Evolutionary conservation across 2,888 invertebrate genomes (phyloP), one percentile per base, ranked within the genome.

Genomic region (Caenorhabditis japonica): DNA sequence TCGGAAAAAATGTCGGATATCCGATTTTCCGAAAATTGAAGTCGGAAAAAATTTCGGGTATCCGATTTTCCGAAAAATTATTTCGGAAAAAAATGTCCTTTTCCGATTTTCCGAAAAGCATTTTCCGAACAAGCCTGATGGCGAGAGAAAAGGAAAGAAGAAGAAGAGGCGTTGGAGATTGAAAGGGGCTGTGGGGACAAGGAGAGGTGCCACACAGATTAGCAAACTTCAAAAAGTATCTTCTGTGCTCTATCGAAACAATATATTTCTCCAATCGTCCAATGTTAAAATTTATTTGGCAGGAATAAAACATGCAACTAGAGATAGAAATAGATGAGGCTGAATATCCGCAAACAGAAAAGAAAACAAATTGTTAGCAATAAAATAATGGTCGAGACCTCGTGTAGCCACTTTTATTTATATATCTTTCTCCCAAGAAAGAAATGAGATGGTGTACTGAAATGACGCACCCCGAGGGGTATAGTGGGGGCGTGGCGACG

Each of bases 131-230:
- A n/a, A n/a, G n/a, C n/a, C n/a, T n/a, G n/a, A n/a, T n/a, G n/a
- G n/a, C 17, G 52, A 59, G 47, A 17, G 30, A 46, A 49, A 43
- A 41, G 51, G 27, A 27, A 56, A 34, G 33, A 25, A 43, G 70
- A 23, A 13, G n/a, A 36, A 46, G 27, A 44, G 43, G 5, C 30
- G 51, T 25, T 15, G 41, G n/a, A 34, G 38, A 10, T n/a, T 30
- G 44, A 23, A 52, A 47, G 51, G 13, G 12, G 44, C 21, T 5
- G 19, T 19, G 15, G 15, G 10, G 44, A 44, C 3, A 19, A 12
- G 12, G 21, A 15, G 21, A 44, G 21, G 36, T n/a, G n/a, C n/a
- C n/a, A 21, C 5, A 36, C 19, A 4, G 36, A 34, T 25, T 25
- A 47, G 10, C 27, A n/a, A 51, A 17, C 27, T 30, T 23, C 17